A percentile compares a stretch with the other conserved stretches of the same genome.
These are phyloP conservation scores for Alligator mississippiensis DNA, from an alignment of 2,113 vertebrate genomes.

Conservation along the genomic window DNA sequence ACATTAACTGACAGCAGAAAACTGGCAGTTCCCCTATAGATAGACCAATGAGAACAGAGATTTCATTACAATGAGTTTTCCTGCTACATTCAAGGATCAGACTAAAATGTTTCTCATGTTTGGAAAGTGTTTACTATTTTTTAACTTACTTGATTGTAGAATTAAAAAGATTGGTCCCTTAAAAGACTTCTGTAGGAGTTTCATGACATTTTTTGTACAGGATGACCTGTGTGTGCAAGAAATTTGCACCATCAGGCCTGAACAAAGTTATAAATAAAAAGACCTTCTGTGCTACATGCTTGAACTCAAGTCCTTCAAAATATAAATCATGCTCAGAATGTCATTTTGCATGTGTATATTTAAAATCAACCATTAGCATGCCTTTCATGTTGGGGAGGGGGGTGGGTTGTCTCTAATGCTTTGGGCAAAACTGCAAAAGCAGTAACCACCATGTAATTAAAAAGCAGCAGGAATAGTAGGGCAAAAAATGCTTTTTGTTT, in stretches of 20 bases:
- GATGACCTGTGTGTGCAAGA: not conserved
- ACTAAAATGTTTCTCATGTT: not conserved
- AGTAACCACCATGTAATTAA: not conserved
- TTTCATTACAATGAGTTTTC: not conserved
- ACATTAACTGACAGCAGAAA: not conserved
- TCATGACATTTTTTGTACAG: not conserved
- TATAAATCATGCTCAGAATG: not conserved
- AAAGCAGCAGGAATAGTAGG: not conserved
- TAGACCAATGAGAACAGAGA: not conserved
- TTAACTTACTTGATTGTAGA: not conserved
- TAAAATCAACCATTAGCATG: not conserved
- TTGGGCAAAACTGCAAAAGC: not conserved
- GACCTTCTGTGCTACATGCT: not conserved
- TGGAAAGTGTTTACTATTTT: not conserved
- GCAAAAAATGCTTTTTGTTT: not conserved
- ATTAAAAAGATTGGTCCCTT: not conserved
- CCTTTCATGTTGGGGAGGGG: not conserved
- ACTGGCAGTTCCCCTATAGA: not conserved
- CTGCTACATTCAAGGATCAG: not conserved
- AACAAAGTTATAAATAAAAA: conserved; percentile 11
- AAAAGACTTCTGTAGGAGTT: not conserved
- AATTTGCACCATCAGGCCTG: not conserved
- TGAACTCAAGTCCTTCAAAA: not conserved
- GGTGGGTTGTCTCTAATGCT: conserved; percentile 10
- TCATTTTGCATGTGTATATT: not conserved